Conservation (phyloP, 2,797 vertebrate genomes). For the Chromis chromis region DNA sequence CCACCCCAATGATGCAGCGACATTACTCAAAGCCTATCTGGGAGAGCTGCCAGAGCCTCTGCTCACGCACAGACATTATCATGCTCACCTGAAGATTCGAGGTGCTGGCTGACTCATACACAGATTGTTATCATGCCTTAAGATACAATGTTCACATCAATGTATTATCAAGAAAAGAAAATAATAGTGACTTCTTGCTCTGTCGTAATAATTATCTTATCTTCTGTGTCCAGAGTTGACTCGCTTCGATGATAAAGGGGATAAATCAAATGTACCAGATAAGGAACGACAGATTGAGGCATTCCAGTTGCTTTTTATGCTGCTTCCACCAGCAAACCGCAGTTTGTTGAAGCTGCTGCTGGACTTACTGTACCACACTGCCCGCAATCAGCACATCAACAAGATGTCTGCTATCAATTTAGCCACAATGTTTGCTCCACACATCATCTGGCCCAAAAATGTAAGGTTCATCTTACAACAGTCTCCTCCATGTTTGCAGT, state of each 20-base stretch:
- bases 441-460: conserved; percentile 97
- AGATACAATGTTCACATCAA: neutral
- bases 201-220: conserved; percentile 21
- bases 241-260: conserved; percentile 91
- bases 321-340: conserved; percentile 93
- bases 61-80: conserved; percentile 95
- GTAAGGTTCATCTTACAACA: conserved; percentile 74
- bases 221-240: conserved; percentile 85
- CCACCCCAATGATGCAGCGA: conserved; percentile 96
- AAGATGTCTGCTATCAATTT: conserved; percentile 98
- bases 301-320: conserved; percentile 93
- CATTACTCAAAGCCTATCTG: conserved; percentile 93
- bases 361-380: conserved; percentile 95
- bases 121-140: neutral
- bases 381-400: conserved; percentile 94
- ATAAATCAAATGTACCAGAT: conserved; percentile 90
- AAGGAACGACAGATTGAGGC: conserved; percentile 95
- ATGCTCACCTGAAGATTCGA: conserved; percentile 96
- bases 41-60: conserved; percentile 96
- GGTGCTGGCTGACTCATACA: conserved; percentile 77
- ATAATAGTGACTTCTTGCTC: neutral
- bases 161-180: neutral
- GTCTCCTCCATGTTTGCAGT: neutral
- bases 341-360: conserved; percentile 93
- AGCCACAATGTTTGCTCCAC: conserved; percentile 97